Evolutionary conservation across 2,113 vertebrate species (phyloP).

Genomic region (Labeo rohita): DNA sequence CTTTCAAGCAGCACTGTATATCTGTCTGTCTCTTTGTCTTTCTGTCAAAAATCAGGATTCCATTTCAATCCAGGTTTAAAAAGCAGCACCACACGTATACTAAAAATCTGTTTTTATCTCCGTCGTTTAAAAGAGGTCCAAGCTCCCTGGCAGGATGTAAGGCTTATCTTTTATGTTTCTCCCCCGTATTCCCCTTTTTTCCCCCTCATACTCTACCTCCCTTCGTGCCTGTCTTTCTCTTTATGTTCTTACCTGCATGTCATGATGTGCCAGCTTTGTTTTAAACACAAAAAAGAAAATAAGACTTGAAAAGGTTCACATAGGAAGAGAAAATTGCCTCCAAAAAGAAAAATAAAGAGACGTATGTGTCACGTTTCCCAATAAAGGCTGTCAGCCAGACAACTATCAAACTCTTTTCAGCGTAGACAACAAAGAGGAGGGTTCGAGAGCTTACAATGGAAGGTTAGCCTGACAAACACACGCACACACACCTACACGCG

Average conservation of each 20-base stretch:
- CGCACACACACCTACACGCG: background rate
- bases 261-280: slow-evolving; percentile 34
- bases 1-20: background rate
- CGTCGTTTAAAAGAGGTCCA: slow-evolving; percentile 31
- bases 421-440: slow-evolving; percentile 12
- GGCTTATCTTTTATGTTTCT: slow-evolving; percentile 16
- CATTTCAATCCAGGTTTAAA: slow-evolving; percentile 21
- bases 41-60: slow-evolving; percentile 28
- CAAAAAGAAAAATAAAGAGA: slow-evolving; percentile 17
- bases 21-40: background rate
- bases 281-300: slow-evolving; percentile 39
- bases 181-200: background rate
- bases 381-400: slow-evolving; percentile 28
- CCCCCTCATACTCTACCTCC: slow-evolving; percentile 2
- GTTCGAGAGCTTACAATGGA: slow-evolving; percentile 16
- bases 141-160: slow-evolving; percentile 22
- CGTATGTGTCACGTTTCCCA: slow-evolving; percentile 9
- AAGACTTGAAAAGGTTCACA: slow-evolving; percentile 27
- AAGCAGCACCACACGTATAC: slow-evolving; percentile 7
- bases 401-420: slow-evolving; percentile 33
- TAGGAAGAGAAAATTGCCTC: slow-evolving; percentile 25
- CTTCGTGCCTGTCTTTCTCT: slow-evolving; percentile 7
- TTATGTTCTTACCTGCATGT: slow-evolving; percentile 32
- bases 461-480: background rate
- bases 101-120: slow-evolving; percentile 43